Evolutionary conservation across 2,113 vertebrate species (phyloP).

Genomic region (Planiliza haematocheilus): DNA sequence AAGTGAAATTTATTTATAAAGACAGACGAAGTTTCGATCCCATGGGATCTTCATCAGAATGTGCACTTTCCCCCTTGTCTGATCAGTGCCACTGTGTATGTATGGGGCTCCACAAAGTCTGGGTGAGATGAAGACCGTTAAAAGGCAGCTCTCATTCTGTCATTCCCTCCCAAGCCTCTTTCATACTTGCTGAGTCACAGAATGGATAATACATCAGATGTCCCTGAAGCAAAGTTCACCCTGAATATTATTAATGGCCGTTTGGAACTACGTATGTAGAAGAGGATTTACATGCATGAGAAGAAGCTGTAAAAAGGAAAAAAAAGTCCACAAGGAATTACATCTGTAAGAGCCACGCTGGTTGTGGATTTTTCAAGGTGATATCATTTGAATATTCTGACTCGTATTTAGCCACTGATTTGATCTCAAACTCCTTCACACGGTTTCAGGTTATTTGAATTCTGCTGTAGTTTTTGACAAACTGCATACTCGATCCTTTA

Average conservation of each 20-base stretch:
- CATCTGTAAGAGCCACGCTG: constrained; percentile 24
- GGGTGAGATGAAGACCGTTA: constrained; percentile 49
- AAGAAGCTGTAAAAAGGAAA: constrained; percentile 20
- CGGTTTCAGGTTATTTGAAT: constrained; percentile 18
- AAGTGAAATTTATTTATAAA: too few species aligned
- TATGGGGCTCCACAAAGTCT: constrained; percentile 34
- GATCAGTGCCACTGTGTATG: not conserved
- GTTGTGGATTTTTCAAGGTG: constrained; percentile 27
- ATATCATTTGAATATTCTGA: constrained; percentile 29
- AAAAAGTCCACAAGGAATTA: constrained; percentile 1
- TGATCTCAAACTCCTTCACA: not conserved
- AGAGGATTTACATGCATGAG: constrained; percentile 33
- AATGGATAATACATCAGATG: constrained; percentile 55
- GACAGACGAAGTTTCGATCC: too few species aligned
- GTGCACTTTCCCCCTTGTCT: constrained; percentile 27
- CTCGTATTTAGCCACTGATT: not conserved
- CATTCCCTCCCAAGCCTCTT: constrained; percentile 37
- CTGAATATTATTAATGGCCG: constrained; percentile 42
- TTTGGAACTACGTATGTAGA: constrained; percentile 12
- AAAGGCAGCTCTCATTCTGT: constrained; percentile 55
- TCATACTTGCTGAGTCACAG: constrained; percentile 67
- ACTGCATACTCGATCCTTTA: constrained; percentile 34
- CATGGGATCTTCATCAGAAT: too few species aligned
- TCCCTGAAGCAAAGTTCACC: constrained; percentile 58
- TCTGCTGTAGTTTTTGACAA: constrained; percentile 34